Evolutionary conservation across 2,113 vertebrate genomes (phyloP).

Genomic region (Litocranius walleri): DNA sequence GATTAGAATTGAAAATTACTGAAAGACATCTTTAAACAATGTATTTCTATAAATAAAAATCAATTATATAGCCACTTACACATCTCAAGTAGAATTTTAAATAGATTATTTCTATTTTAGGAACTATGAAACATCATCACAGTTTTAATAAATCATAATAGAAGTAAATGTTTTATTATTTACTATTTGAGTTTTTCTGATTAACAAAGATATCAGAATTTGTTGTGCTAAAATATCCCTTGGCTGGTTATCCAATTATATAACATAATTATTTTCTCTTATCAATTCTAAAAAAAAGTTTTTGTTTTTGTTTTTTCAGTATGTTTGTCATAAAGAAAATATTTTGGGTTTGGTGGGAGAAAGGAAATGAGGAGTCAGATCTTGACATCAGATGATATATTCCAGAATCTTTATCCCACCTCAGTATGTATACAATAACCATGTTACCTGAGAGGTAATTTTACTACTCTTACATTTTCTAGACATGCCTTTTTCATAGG

Average conservation of each 20-base stretch:
- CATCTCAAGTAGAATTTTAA: neutral
- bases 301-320: neutral
- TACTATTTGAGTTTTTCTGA: neutral
- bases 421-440: neutral
- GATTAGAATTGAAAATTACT: neutral
- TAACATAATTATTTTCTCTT: neutral
- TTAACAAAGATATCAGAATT: neutral
- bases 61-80: neutral
- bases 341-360: neutral
- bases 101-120: neutral
- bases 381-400: neutral
- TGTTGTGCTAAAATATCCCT: neutral
- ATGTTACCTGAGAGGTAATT: neutral
- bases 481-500: neutral
- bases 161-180: neutral
- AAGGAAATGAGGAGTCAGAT: neutral
- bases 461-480: neutral
- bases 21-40: neutral
- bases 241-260: neutral
- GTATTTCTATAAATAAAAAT: neutral
- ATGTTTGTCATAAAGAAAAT: slow-evolving; percentile 26
- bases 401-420: neutral
- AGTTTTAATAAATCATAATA: slow-evolving; percentile 8
- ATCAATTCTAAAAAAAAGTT: neutral
- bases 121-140: neutral